phyloP scores from a whole-genome alignment of 92 coral and sea anemone genomes.

The Blastomussa wellsi region DNA sequence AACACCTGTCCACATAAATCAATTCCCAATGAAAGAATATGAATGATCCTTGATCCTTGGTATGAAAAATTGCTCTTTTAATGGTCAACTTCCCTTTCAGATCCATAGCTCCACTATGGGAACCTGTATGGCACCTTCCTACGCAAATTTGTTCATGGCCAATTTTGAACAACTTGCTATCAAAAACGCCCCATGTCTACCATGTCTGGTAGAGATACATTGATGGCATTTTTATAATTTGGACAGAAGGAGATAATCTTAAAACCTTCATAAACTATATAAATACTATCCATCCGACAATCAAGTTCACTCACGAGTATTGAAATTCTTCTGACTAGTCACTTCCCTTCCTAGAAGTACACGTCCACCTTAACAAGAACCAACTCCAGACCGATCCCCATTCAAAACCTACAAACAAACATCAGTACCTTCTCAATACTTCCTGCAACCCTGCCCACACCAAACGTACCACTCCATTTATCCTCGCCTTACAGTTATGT shows the following conservation, averaged over 20 bases:
- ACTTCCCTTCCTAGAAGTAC: constrained; percentile 18
- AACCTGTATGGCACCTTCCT: no score
- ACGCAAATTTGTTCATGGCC: neutral
- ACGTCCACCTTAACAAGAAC: neutral
- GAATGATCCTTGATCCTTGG: neutral
- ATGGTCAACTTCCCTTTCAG: neutral
- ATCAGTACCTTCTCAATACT: constrained; percentile 13
- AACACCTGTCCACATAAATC: neutral
- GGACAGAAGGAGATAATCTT: constrained; percentile 11
- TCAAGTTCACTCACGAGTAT: constrained; percentile 13
- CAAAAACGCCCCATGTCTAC: no score
- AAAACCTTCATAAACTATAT: constrained; percentile 4
- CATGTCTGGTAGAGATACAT: constrained; percentile 14
- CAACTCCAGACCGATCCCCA: constrained; percentile 9
- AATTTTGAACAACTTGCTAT: no score
- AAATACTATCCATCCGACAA: constrained; percentile 16
- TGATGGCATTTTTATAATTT: constrained; percentile 20
- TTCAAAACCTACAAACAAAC: constrained; percentile 23
- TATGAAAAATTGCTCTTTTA: neutral
- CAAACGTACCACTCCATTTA: constrained; percentile 21
- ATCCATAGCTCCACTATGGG: neutral
- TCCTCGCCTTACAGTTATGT: neutral
- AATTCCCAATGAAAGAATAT: neutral
- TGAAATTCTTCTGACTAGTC: neutral
- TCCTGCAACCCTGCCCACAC: constrained; percentile 21